Evolutionary conservation across 2,888 invertebrate genomes (phyloP).

Genomic region (Acrobeloides nanus): DNA sequence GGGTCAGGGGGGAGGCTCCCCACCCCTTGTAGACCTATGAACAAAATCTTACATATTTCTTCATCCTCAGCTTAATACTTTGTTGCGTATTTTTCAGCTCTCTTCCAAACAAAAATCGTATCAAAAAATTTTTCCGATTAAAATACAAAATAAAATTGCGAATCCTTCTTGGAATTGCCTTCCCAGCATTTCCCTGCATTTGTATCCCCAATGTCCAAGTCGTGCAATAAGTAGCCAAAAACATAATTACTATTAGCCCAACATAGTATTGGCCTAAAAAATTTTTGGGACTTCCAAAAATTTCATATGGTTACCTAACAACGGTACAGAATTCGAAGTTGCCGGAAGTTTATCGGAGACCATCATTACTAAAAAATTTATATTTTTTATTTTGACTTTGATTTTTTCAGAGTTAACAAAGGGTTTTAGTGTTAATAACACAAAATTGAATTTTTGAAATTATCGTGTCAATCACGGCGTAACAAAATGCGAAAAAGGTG

Average conservation of each 20-base stretch:
- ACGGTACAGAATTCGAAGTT: slow-evolving; percentile 43
- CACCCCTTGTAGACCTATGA: too few species aligned
- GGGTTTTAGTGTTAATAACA: background rate
- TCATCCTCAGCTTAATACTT: slow-evolving; percentile 41
- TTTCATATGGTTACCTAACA: slow-evolving; percentile 31
- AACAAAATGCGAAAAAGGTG: too few species aligned
- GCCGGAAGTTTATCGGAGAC: slow-evolving; percentile 46
- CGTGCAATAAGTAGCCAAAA: slow-evolving; percentile 47
- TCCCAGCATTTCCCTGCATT: slow-evolving; percentile 45
- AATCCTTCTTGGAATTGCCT: slow-evolving; percentile 25
- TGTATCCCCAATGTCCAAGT: slow-evolving; percentile 31
- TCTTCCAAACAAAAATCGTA: slow-evolving; percentile 41
- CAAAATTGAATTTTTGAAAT: too few species aligned
- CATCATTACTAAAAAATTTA: slow-evolving; percentile 40
- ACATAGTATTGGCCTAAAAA: slow-evolving; percentile 8
- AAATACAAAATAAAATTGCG: slow-evolving; percentile 37
- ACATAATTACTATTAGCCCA: slow-evolving; percentile 49
- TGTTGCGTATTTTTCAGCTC: slow-evolving; percentile 46
- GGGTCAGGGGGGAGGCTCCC: too few species aligned
- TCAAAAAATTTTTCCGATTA: slow-evolving; percentile 33
- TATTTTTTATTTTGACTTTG: background rate
- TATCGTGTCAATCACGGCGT: too few species aligned
- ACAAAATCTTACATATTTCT: slow-evolving; percentile 47
- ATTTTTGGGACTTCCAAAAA: slow-evolving; percentile 1
- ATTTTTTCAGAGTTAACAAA: background rate